Evolutionary conservation across 1,140 invertebrate genomes (phyloP), one percentile per base, ranked within the genome.

Genomic region (Oncopeltus fasciatus): DNA sequence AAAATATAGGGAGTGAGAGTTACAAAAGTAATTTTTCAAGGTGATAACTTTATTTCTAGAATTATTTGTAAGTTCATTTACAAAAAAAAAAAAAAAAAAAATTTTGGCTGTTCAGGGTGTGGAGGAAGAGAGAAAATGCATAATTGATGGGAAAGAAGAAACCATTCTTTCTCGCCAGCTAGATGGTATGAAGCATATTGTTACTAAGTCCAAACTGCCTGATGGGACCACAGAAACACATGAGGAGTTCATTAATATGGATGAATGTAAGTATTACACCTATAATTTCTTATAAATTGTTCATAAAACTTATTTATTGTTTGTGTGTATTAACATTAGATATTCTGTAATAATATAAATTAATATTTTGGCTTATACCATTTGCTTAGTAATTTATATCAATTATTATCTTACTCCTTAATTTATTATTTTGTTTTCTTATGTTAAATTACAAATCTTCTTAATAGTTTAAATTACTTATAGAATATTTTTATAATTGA

Each of bases 201-300:
- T 53, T 26, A 53, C 49, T 12, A 53, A 14, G 1, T 24, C 16
- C 24, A 53, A 21, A 53, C 20, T 53, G 20, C 49, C 49, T 12
- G 49, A 53, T 53, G 49, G 20, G 26, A 8, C 49, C 1, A 53
- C 21, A 8, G 24, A 20, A 53, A 26, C 16, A 21, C 21, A 8
- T 53, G 20, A 53, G 14, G 20, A 53, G 26, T 53, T 53, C 24
- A 53, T 53, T 27, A 53, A 53, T 26, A 24, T 53, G 8, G 49
- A 53, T 53, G 49, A 53, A 53, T 18, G 49, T 53, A 51, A 21
- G n/a, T n/a, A n/a, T n/a, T n/a, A n/a, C n/a, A n/a, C n/a, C n/a
- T n/a, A n/a, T n/a, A n/a, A n/a, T n/a, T n/a, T n/a, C n/a, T n/a
- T n/a, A n/a, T n/a, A n/a, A n/a, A n/a, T n/a, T n/a, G n/a, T n/a